Base-by-base conservation (phyloP, 2,113 vertebrate genomes). In the Leptobrachium leishanense region DNA sequence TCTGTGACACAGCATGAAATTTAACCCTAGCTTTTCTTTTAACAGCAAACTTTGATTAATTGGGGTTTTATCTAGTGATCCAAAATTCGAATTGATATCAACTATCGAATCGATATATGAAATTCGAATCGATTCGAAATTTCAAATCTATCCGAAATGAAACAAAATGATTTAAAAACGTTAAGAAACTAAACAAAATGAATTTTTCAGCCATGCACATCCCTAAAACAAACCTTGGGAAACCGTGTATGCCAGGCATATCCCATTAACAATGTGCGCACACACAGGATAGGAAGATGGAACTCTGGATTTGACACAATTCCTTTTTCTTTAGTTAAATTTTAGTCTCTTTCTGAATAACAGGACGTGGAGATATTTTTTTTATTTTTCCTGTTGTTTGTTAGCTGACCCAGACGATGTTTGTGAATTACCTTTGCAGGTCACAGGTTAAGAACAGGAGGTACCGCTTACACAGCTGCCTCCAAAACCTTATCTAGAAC, bases 401-500 rank as follows among this genome's bases (percentile, higher is more conserved):
- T 59, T 68, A 31, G 39, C 12, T 59, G 67, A 57, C 50, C 66
- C 66, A 77, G 75, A 77, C 55, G 10, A 59, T 77, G 44, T 62
- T 46, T 69, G 65, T 43, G 42, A 57, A 43, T 57, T 57, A 68
- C 75, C 66, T 59, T 46, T 12, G 0, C 12, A 63, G 76, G 76
- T 70, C 40, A 77, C 66, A 63, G 76, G 67, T 69, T 6, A 39
- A 41, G 76, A 59, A 77, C 76, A 59, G 76, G 67, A 62, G 76
- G 76, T 50, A 42, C 43, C 50, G 41, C 31, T 69, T 57, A 57
- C 10, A 15, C 75, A 13, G 54, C 67, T 59, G 67, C 43, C 66
- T 46, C 1, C 6, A 12, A 39, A 43, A n/a, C 3, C 70, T 77
- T 63, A 70, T 55, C 62, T 42, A 77, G 76, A 77, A 77, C 76